These are phyloP conservation scores for Lophotis ruficrista DNA, from an alignment of 2,113 vertebrate genomes.

Conservation along the genomic window DNA sequence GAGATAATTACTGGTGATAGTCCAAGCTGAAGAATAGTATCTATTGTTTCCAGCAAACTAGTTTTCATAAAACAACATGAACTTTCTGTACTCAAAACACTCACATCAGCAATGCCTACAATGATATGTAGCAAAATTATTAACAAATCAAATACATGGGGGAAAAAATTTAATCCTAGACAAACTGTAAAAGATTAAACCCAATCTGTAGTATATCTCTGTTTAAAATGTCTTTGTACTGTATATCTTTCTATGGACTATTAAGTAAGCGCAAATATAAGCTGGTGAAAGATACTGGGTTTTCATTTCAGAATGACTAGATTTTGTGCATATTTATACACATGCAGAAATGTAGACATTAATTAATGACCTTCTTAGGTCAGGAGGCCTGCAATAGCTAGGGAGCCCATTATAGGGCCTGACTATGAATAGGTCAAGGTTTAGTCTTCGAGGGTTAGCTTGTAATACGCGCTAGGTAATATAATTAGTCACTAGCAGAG, in stretches of 20 bases:
- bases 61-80: constrained; percentile 15
- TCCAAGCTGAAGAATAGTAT: constrained; percentile 30
- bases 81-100: constrained; percentile 22
- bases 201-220: not conserved
- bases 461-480: not conserved
- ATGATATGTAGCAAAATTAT: not conserved
- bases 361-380: not conserved
- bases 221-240: not conserved
- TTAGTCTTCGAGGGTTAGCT: not conserved
- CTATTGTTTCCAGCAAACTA: constrained; percentile 45
- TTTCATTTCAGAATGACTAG: not conserved
- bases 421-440: constrained; percentile 10
- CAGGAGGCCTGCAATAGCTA: not conserved
- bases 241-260: not conserved
- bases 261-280: constrained; percentile 2
- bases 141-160: not conserved
- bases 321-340: not conserved
- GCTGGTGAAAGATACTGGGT: not conserved
- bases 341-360: not conserved
- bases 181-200: constrained; percentile 5
- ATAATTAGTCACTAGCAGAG: not conserved
- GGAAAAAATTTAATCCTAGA: not conserved
- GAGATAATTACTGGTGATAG: constrained; percentile 38
- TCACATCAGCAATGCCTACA: not conserved
- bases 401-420: not conserved